Percentiles rank a stretch among this genome's conserved stretches.
phyloP scores from a whole-genome alignment of 1,140 invertebrate species.

The Trachymyrmex cornetzi region DNA sequence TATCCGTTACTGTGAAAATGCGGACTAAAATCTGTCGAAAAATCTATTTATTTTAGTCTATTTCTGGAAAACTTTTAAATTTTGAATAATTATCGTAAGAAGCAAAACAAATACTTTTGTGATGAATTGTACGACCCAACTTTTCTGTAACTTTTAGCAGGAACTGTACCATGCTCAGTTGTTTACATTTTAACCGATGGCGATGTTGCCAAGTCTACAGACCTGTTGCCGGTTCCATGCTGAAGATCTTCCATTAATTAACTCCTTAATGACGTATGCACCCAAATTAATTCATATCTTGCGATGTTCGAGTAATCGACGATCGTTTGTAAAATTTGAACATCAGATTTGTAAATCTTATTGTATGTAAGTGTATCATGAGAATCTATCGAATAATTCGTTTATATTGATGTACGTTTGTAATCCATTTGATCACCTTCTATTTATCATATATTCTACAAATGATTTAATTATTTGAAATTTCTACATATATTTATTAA shows the following conservation, averaged over 20 bases:
- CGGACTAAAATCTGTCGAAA: not conserved
- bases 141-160: conserved; percentile 69
- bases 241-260: conserved; percentile 82
- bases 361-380: not conserved
- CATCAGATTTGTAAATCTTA: conserved; percentile 45
- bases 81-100: not conserved
- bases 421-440: not conserved
- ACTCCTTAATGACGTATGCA: conserved; percentile 75
- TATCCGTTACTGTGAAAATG: conserved; percentile 2
- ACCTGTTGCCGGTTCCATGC: conserved; percentile 81
- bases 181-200: conserved; percentile 85
- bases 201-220: conserved; percentile 84
- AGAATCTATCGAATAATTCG: not conserved
- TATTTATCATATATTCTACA: not conserved
- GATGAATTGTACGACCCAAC: conserved; percentile 52
- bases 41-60: not conserved
- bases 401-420: not conserved
- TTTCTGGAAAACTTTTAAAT: not conserved
- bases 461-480: not conserved
- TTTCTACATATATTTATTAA: not conserved
- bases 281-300: conserved; percentile 71
- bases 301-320: conserved; percentile 50
- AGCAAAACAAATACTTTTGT: conserved; percentile 25
- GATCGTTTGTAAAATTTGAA: conserved; percentile 40
- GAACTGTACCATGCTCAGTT: conserved; percentile 83